Evolutionary conservation across 2,888 invertebrate species (phyloP).

Genomic region (Amblyteles armatorius): DNA sequence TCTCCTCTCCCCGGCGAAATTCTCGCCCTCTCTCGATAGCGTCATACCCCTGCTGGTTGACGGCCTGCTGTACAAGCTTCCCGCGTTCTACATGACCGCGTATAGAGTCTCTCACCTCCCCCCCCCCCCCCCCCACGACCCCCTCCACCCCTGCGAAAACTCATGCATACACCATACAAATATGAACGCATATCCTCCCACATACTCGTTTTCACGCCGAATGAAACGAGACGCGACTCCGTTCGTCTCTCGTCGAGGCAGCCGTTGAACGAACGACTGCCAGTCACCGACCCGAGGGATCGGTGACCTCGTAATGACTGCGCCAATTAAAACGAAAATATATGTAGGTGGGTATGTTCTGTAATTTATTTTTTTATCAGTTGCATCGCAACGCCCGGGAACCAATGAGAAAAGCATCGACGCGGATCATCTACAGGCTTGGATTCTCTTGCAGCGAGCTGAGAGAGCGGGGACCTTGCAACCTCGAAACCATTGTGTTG

Average conservation of each 20-base stretch:
- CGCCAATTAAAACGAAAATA: slow-evolving; percentile 73
- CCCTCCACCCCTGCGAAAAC: slow-evolving; percentile 17
- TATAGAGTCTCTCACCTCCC: slow-evolving; percentile 1
- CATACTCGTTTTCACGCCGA: slow-evolving; percentile 43
- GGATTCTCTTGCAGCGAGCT: background rate
- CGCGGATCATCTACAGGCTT: background rate
- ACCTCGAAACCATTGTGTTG: background rate
- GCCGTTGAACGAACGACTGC: slow-evolving; percentile 27
- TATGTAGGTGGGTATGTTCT: background rate
- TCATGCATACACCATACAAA: slow-evolving; percentile 24
- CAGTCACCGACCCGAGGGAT: slow-evolving; percentile 73
- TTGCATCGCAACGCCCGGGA: background rate
- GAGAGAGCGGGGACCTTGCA: background rate
- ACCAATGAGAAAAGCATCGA: background rate
- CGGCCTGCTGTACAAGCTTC: slow-evolving; percentile 45
- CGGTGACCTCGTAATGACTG: slow-evolving; percentile 78
- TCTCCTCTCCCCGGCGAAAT: slow-evolving; percentile 47
- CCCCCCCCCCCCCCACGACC: too few species aligned
- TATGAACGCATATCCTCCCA: slow-evolving; percentile 4
- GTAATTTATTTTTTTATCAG: slow-evolving; percentile 17
- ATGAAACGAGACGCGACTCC: slow-evolving; percentile 47
- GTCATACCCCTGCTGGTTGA: slow-evolving; percentile 49
- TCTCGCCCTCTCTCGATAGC: slow-evolving; percentile 42
- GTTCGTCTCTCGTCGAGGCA: slow-evolving; percentile 15
- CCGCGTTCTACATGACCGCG: slow-evolving; percentile 52